Evolutionary conservation across 2,113 vertebrate species (phyloP), one percentile per base, ranked within the genome.

Genomic region (Amphiprion ocellaris): DNA sequence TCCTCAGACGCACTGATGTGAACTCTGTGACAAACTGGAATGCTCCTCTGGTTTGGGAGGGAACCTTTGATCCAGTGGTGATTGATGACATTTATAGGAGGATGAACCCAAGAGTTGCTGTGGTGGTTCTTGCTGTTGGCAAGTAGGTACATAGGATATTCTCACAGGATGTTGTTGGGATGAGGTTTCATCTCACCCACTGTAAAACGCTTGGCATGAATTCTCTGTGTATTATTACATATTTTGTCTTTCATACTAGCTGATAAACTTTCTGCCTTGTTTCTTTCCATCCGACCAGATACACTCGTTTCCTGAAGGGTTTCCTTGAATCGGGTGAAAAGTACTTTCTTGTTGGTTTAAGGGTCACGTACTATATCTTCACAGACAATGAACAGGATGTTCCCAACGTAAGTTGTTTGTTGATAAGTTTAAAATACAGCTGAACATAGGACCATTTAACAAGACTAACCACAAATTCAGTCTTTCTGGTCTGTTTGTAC

Each of bases 21-120:
- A 89, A 86, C 53, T 21, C 77, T 1, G 77, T 89, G 47, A 89
- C 84, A 16, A 84, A 81, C 74, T 89, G 87, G 87, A 89, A 89
- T 15, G 84, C 4, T 52, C 84, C 87, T 39, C 63, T 89, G 30
- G 84, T 86, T 44, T 89, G 87, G 87, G 87, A 86, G 39, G 81
- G 78, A 33, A 89, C 87, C 23, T 89, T 84, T 61, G 87, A 89
- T 64, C 84, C 87, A 16, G 56, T 86, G 26, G 78, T 89, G 2
- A 79, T 89, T 0, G 87, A 89, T 66, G 52, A 30, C 4, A 82
- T 86, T 26, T 86, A 89, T 33, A 81, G 76, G 49, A 76, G n/a
- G 62, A 86, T 84, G 71, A n/a, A 89, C 49, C 84, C 84, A n/a
- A 65, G 87, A 70, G 30, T 89, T 46, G 87, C 84, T 74, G 74